phyloP scores from a whole-genome alignment of 2,888 invertebrate species.

The Alloscopus bannaensis region DNA sequence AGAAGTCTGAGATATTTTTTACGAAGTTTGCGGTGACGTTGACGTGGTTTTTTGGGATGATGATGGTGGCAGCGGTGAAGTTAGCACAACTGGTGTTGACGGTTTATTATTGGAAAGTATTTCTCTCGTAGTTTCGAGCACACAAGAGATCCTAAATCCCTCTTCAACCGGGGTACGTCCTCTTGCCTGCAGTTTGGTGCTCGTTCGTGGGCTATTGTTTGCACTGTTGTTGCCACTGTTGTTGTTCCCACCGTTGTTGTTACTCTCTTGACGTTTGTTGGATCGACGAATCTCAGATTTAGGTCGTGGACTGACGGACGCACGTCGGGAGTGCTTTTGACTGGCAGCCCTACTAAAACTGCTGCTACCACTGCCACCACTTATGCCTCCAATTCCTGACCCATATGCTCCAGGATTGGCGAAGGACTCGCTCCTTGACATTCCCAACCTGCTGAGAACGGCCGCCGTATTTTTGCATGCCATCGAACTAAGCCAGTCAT shows the following conservation, averaged over 20 bases:
- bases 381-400: not conserved
- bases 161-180: not conserved
- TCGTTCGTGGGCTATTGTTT: conserved; percentile 22
- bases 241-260: conserved; percentile 36
- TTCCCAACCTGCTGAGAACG: conserved; percentile 38
- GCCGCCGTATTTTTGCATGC: conserved; percentile 46
- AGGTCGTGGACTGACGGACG: conserved; percentile 37
- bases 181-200: conserved; percentile 17
- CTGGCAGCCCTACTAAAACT: conserved; percentile 43
- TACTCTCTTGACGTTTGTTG: conserved; percentile 23
- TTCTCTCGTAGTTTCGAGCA: conserved; percentile 38
- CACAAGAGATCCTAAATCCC: conserved; percentile 45
- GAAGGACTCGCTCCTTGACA: conserved; percentile 41
- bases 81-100: conserved; percentile 30
- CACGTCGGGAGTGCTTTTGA: conserved; percentile 33
- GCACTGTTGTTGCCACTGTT: conserved; percentile 30
- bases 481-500: conserved; percentile 66
- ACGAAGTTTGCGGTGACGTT: conserved; percentile 36
- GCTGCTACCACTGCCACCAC: conserved; percentile 18
- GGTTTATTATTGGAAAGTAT: conserved; percentile 44
- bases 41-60: conserved; percentile 13
- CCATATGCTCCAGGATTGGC: conserved; percentile 22
- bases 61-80: conserved; percentile 44
- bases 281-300: conserved; percentile 32
- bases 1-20: conserved; percentile 23